A percentile compares a stretch with the other conserved stretches of the same genome.
phyloP scores from a whole-genome alignment of 2,113 vertebrate genomes.

The Chascanopsetta lugubris region DNA sequence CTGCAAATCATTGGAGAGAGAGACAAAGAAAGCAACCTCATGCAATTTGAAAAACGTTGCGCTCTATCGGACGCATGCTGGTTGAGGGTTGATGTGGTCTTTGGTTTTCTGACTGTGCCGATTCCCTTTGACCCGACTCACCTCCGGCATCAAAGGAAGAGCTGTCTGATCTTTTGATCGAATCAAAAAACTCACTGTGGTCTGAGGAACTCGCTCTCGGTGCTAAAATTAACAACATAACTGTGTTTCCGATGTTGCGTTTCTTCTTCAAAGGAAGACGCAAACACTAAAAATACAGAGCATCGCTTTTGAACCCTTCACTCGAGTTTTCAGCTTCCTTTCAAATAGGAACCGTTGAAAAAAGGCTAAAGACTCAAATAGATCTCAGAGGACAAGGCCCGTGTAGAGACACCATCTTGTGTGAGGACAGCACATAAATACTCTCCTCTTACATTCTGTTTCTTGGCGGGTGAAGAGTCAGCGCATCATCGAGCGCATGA shows the following conservation, averaged over 20 bases:
- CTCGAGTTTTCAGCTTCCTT: not conserved
- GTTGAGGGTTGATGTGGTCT: too few relatives aligned
- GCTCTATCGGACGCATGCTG: too few relatives aligned
- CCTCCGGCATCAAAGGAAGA: not conserved
- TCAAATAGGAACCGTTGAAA: not conserved
- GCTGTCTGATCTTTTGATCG: not conserved
- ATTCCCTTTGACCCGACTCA: not conserved
- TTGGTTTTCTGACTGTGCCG: not conserved
- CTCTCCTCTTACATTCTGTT: not conserved
- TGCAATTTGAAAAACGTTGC: too few relatives aligned
- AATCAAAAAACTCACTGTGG: not conserved
- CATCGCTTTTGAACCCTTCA: not conserved
- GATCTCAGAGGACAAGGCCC: too few relatives aligned
- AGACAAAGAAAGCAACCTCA: too few relatives aligned
- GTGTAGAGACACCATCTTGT: too few relatives aligned
- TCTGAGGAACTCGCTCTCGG: not conserved
- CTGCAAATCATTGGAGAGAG: too few relatives aligned
- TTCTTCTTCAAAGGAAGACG: not conserved
- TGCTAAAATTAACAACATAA: conserved; percentile 3
- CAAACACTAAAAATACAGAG: not conserved
- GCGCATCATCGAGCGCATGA: not conserved
- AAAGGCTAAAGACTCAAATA: not conserved
- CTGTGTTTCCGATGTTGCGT: not conserved
- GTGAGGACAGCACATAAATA: not conserved
- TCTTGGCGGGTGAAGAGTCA: too few relatives aligned